Percentiles rank a stretch among this genome's conserved stretches.
Evolutionary conservation across 1,140 invertebrate genomes (phyloP).

Genomic region (Octopus sinensis): DNA sequence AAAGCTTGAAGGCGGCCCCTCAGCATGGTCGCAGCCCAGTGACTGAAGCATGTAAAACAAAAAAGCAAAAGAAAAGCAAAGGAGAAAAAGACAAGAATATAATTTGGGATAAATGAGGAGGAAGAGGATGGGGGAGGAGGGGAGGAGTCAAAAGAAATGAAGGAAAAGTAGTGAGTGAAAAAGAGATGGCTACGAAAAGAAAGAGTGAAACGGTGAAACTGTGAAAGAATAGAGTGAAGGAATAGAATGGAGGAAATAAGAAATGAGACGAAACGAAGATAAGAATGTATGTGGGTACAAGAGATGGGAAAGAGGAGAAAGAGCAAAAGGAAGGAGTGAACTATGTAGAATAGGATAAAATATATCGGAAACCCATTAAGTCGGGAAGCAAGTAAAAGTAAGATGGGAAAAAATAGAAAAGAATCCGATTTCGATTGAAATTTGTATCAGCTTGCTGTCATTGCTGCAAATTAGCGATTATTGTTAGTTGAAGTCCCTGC

Average conservation of each 20-base stretch:
- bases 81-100: too few relatives aligned
- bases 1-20: too few relatives aligned
- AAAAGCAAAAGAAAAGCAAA: too few relatives aligned
- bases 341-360: neutral
- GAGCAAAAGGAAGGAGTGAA: neutral
- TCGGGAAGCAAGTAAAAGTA: too few relatives aligned
- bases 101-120: neutral
- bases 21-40: too few relatives aligned
- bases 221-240: neutral
- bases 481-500: too few relatives aligned
- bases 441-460: too few relatives aligned
- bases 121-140: neutral
- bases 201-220: neutral
- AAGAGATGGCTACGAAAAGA: neutral
- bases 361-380: too few relatives aligned
- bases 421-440: too few relatives aligned
- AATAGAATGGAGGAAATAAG: neutral
- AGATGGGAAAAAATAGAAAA: too few relatives aligned
- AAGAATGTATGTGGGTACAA: neutral
- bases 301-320: neutral
- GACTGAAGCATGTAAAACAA: too few relatives aligned
- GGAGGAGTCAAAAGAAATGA: neutral
- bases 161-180: neutral
- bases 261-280: neutral
- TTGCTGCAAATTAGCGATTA: too few relatives aligned